A percentile compares a stretch with the other conserved stretches of the same genome.
Conservation (phyloP, 35 echinoderm and acorn worm genomes). For the Hemicentrotus pulcherrimus region DNA sequence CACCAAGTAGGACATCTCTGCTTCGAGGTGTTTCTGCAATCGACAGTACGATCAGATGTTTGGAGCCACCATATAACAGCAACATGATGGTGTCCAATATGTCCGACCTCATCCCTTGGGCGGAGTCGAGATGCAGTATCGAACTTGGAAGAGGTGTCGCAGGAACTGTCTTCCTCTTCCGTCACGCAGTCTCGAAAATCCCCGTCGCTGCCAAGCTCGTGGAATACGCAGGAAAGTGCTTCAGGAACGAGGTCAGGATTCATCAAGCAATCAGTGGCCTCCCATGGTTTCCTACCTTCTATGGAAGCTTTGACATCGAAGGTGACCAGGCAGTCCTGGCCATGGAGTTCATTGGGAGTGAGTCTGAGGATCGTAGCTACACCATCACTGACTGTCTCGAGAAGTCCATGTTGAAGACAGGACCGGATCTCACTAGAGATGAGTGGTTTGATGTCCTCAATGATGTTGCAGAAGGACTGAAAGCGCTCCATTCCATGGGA, state of each 20-base stretch:
- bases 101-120: neutral
- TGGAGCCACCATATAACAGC: too few species aligned
- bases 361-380: neutral
- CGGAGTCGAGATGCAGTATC: neutral
- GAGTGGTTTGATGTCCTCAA: conserved; percentile 25
- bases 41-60: too few species aligned
- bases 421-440: neutral
- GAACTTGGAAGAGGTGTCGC: neutral
- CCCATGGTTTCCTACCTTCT: conserved; percentile 14
- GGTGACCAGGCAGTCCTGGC: neutral
- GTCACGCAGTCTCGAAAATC: neutral
- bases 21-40: too few species aligned
- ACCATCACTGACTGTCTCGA: conserved; percentile 26
- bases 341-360: conserved; percentile 6
- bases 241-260: neutral
- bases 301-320: neutral
- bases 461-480: conserved; percentile 19
- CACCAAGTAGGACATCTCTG: too few species aligned
- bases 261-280: neutral
- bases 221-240: neutral
- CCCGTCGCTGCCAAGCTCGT: neutral
- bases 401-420: neutral
- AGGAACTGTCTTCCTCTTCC: neutral
- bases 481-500: neutral
- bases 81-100: neutral